Conservation (phyloP, 1,140 invertebrate species). For the Sitobion miscanthi region DNA sequence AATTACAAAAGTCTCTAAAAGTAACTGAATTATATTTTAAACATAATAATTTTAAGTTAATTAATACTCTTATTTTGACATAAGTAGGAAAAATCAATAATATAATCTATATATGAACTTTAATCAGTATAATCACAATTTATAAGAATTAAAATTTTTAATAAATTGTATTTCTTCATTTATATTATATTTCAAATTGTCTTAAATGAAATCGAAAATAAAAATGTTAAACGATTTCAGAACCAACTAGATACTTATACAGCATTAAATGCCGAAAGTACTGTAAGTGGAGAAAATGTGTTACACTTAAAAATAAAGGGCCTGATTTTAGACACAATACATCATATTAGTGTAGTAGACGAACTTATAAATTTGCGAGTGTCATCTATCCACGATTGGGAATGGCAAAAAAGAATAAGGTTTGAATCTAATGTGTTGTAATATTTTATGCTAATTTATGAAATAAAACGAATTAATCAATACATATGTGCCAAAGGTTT, state of each 20-base stretch:
- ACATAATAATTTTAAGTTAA: background rate
- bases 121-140: too few species aligned
- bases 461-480: background rate
- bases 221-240: constrained; percentile 59
- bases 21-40: constrained; percentile 52
- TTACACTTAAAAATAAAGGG: constrained; percentile 74
- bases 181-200: background rate
- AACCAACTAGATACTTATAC: constrained; percentile 73
- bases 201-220: background rate
- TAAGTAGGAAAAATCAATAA: background rate
- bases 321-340: constrained; percentile 92
- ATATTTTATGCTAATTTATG: background rate
- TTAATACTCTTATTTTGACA: background rate
- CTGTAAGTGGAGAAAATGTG: constrained; percentile 61
- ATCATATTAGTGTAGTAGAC: constrained; percentile 85
- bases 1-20: constrained; percentile 63
- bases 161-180: background rate
- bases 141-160: background rate
- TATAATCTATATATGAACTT: background rate
- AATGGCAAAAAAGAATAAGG: constrained; percentile 95
- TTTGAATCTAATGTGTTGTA: constrained; percentile 61
- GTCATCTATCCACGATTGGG: constrained; percentile 77
- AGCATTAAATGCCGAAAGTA: constrained; percentile 64
- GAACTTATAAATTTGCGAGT: constrained; percentile 75
- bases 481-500: constrained; percentile 63